Base-by-base conservation (phyloP, 2,113 vertebrate species). In the Sorex araneus region DNA sequence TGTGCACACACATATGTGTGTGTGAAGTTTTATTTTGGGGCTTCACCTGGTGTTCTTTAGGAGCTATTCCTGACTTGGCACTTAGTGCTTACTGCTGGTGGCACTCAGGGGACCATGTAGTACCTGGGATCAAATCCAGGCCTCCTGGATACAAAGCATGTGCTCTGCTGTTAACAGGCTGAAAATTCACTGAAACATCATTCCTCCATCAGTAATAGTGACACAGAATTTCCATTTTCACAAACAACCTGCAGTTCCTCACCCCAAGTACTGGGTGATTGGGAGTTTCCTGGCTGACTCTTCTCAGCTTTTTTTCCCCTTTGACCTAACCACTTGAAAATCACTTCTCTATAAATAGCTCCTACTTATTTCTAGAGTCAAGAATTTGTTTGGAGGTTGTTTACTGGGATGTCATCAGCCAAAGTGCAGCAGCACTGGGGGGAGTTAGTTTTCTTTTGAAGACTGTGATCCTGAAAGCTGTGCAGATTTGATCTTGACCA, bases 231-330 rank as follows among this genome's bases (percentile, higher is more conserved):
- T 94, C 94, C 96, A 92, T 93, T 93, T 94, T 84, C 88, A 47
- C 60, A 70, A 96, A 88, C 93, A 75, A 64, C 78, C 86, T 90
- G 71, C 32, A 45, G 80, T 96, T 95, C 64, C 94, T 90, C 36
- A 45, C 73, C 87, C 91, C 80, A 89, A 71, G 90, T 82, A 32
- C 19, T 0, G 0, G 71, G 36, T 96, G 64, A 93, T 89, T 71
- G 95, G 73, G 71, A 96, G 27, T 96, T 97, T 97, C 95, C 95
- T 96, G 89, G 81, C 83, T 96, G 81, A 97, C 95, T 96, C 93
- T 96, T 77, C 71, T 89, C 75, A 89, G 74, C 66, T 85, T 84
- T 8, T 84, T 96, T 97, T 97, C 92, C 45, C 69, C 45, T 71
- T 75, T 89, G 74, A 78, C 64, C 4, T 21, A 73, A 64, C 87